Conservation (phyloP, 1,140 invertebrate species). For the Hetaerina americana region DNA sequence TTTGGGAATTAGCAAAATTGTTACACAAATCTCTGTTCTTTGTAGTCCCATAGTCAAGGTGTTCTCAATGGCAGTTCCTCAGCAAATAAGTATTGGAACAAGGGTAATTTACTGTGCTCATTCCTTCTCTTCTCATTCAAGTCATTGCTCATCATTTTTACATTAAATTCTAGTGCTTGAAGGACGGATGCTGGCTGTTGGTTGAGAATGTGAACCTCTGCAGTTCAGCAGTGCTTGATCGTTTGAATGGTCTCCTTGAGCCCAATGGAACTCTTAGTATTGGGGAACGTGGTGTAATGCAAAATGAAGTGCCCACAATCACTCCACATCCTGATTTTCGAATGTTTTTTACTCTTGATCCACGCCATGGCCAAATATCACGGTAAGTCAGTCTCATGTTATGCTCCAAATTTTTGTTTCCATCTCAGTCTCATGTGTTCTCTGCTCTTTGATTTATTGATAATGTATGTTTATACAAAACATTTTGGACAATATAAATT, state of each 20-base stretch:
- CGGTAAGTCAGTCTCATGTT: too few species aligned
- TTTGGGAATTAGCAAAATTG: too few species aligned
- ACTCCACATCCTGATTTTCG: conserved; percentile 84
- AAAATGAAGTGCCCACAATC: conserved; percentile 56
- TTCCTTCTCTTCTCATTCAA: not conserved
- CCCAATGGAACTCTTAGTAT: conserved; percentile 78
- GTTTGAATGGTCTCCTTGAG: conserved; percentile 90
- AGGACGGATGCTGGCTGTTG: conserved; percentile 78
- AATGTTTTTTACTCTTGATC: conserved; percentile 90
- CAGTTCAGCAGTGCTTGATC: conserved; percentile 88
- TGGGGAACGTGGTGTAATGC: conserved; percentile 75
- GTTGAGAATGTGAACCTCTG: conserved; percentile 97
- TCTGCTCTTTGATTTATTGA: too few species aligned
- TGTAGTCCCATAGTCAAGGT: too few species aligned
- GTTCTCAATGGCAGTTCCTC: too few species aligned
- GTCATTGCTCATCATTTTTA: conserved; percentile 16
- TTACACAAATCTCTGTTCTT: too few species aligned
- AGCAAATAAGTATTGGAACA: too few species aligned
- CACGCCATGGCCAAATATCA: conserved; percentile 88
- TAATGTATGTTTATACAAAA: too few species aligned
- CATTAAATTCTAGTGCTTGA: conserved; percentile 42
- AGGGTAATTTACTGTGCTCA: conserved; percentile 1
- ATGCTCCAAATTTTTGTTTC: too few species aligned
- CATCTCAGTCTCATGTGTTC: too few species aligned
- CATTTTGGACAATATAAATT: too few species aligned